A percentile compares a stretch with the other conserved stretches of the same genome.
Conservation (phyloP, 2,797 vertebrate species). For the Glyptemys insculpta region DNA sequence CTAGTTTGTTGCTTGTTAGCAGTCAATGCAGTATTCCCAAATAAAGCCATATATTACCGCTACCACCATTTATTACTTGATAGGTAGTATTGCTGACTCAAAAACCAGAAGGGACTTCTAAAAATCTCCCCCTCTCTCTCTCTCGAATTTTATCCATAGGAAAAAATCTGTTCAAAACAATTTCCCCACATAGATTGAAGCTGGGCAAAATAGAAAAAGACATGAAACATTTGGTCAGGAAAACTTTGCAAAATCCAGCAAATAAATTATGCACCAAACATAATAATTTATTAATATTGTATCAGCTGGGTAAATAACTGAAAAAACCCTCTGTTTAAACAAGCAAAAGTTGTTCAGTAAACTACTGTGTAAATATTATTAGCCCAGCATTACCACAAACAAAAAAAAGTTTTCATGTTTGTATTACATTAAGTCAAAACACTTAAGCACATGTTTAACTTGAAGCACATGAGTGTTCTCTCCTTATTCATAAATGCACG, state of each 20-base stretch:
- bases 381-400: neutral
- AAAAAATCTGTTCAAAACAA: constrained; percentile 65
- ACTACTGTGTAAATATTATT: neutral
- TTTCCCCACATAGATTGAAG: neutral
- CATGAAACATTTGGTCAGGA: neutral
- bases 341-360: neutral
- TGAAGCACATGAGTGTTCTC: fast-evolving
- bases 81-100: constrained; percentile 57
- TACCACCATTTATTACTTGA: constrained; percentile 68
- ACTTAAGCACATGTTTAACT: neutral
- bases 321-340: neutral
- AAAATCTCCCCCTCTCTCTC: constrained; percentile 53
- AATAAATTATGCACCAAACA: neutral
- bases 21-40: constrained; percentile 8
- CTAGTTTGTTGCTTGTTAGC: constrained; percentile 19
- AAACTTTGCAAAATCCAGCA: neutral
- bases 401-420: neutral
- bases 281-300: neutral
- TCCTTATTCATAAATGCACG: fast-evolving
- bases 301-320: neutral
- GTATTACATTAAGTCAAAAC: neutral
- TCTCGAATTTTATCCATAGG: constrained; percentile 41
- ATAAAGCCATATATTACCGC: constrained; percentile 48
- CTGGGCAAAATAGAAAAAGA: constrained; percentile 14
- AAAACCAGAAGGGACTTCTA: constrained; percentile 32